Evolutionary conservation across 2,113 vertebrate species (phyloP), one percentile per base, ranked within the genome.

Genomic region (Tragulus kanchil): DNA sequence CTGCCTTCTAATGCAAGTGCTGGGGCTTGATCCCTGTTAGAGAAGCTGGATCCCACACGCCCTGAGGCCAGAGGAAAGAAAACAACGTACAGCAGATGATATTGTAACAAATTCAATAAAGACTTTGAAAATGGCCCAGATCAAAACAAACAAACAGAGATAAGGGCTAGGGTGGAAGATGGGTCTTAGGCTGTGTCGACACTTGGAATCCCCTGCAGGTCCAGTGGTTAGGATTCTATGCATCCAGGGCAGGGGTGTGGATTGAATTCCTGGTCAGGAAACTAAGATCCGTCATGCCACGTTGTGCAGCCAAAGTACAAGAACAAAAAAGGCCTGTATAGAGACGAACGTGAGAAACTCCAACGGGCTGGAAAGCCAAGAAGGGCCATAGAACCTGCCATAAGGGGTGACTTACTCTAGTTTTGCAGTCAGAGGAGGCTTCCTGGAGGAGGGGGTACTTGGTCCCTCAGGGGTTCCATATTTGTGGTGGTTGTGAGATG

Each of bases 371-470:
- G 19, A 31, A 50, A 31, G 10, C 11, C 12, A 42, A 42, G 2
- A 23, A 59, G 62, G 64, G 45, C 4, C 42, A 31, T 4, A 23
- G 31, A 6, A 11, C 6, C 14, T 28, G 0, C 17, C 17, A 3
- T 0, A 6, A 91, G 9, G 31, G 36, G 6, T 2, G 0, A 31
- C 36, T n/a, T 23, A 10, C 61, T 48, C 16, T 6, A 21, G 23
- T 23, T 16, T 19, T 4, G 48, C 67, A 62, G 36, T 31, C 16
- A 0, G 0, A 48, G 31, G 42, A 8, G 28, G 5, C 58, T 67
- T 79, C 61, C 8, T 69, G 89, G 71, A 48, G 19, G 28, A 75
- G 69, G n/a, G 8, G 2, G 6, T 15, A 8, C 12, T 59, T 26
- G 26, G 23, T 12, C 8, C 19, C 21, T 83, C 86, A 23, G 50